phyloP scores from a whole-genome alignment of 2,113 vertebrate species.

The Rousettus leschenaultii region DNA sequence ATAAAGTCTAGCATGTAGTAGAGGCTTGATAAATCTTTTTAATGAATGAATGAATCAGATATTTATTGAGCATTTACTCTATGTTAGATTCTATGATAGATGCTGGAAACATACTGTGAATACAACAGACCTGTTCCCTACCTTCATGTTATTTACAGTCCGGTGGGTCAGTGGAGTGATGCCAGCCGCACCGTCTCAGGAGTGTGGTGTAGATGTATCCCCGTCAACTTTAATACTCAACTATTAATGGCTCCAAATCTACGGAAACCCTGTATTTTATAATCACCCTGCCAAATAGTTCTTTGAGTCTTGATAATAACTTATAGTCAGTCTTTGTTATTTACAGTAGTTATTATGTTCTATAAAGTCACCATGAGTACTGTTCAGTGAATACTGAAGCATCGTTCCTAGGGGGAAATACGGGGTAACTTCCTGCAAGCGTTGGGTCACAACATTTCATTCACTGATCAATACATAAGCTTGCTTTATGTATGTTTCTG shows the following conservation, averaged over 20 bases:
- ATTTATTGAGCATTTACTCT: background rate
- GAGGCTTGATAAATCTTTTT: background rate
- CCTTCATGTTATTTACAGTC: background rate
- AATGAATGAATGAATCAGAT: background rate
- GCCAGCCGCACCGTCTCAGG: rapidly evolving
- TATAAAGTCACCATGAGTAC: background rate
- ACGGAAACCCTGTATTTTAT: background rate
- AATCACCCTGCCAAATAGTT: background rate
- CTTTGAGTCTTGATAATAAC: background rate
- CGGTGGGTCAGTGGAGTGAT: background rate
- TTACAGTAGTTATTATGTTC: background rate
- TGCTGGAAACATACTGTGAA: background rate
- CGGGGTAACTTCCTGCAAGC: background rate
- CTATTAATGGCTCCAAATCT: background rate
- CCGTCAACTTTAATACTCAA: background rate
- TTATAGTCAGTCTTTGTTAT: background rate
- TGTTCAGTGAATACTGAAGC: background rate
- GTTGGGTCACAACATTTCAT: background rate
- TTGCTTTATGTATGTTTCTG: background rate
- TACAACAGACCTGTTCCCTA: background rate
- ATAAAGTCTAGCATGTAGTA: background rate
- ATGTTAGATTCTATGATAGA: background rate
- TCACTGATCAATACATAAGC: background rate
- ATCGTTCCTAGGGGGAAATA: background rate
- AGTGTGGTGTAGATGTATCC: background rate